Evolutionary conservation across 92 coral and sea anemone genomes (phyloP).

Genomic region (Siderastrea radians): DNA sequence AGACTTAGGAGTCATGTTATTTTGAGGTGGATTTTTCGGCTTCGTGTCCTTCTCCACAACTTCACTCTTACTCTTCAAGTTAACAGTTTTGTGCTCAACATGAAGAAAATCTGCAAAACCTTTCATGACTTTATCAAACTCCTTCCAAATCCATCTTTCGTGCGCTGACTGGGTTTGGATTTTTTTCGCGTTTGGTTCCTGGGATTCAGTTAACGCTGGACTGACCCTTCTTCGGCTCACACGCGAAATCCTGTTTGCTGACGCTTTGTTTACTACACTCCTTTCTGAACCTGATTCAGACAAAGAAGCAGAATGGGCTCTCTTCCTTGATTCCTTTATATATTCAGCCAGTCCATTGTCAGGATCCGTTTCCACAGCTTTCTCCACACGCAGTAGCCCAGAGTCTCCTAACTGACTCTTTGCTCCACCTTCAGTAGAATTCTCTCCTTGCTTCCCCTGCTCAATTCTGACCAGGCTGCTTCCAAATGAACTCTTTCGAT

Average conservation of each 20-base stretch:
- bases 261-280: not conserved
- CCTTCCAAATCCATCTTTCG: slow-evolving; percentile 66
- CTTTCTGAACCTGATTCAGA: not conserved
- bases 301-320: not conserved
- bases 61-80: slow-evolving; percentile 13
- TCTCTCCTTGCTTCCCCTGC: not conserved
- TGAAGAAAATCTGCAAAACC: slow-evolving; percentile 67
- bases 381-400: not conserved
- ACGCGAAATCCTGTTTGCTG: not conserved
- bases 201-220: not conserved
- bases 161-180: slow-evolving; percentile 30
- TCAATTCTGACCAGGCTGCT: not conserved
- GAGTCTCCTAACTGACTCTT: not conserved
- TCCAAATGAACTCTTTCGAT: not conserved
- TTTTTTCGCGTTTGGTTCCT: not conserved
- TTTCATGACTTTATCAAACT: slow-evolving; percentile 80
- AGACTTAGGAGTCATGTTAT: slow-evolving; percentile 11
- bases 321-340: slow-evolving; percentile 5
- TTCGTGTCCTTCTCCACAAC: slow-evolving; percentile 2
- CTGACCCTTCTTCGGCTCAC: slow-evolving; percentile 7
- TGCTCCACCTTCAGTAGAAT: not conserved
- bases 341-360: not conserved
- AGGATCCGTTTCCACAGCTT: not conserved
- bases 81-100: slow-evolving; percentile 64
- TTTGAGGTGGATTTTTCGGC: slow-evolving; percentile 25